These are phyloP conservation scores for Helleia helle DNA, from an alignment of 2,888 invertebrate genomes.

Conservation along the genomic window DNA sequence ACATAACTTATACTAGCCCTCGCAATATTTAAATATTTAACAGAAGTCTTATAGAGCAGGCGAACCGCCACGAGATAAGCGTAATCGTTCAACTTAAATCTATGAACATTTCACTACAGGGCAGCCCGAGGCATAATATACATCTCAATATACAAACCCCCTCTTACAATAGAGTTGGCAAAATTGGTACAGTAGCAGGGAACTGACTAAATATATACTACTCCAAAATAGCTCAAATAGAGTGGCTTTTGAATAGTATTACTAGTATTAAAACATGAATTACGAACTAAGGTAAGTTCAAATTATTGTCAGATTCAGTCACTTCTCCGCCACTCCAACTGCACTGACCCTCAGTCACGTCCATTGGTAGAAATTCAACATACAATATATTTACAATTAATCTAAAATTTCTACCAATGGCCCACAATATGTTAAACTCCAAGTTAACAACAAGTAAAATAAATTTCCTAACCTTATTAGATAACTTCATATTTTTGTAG, in stretches of 20 bases:
- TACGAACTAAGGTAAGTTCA: too few species aligned
- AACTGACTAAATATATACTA: too few species aligned
- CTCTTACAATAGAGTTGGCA: too few species aligned
- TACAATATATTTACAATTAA: conserved; percentile 4
- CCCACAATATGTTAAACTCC: neutral
- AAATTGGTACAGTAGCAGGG: too few species aligned
- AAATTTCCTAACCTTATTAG: conserved; percentile 2
- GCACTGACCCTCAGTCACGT: neutral
- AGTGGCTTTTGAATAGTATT: too few species aligned
- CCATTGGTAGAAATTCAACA: conserved; percentile 2
- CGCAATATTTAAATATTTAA: conserved; percentile 8
- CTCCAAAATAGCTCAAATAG: too few species aligned
- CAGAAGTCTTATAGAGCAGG: conserved; percentile 64
- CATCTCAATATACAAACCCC: conserved; percentile 5
- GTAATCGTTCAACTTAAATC: conserved; percentile 64
- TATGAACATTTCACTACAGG: conserved; percentile 36
- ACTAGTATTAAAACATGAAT: too few species aligned
- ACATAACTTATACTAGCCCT: conserved; percentile 55
- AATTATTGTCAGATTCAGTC: too few species aligned
- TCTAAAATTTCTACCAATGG: conserved; percentile 4
- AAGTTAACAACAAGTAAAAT: conserved; percentile 4
- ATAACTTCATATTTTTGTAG: conserved; percentile 5
- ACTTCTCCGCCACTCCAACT: too few species aligned
- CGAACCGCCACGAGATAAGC: conserved; percentile 56
- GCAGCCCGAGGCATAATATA: conserved; percentile 7